Conservation (phyloP, 2,888 invertebrate species). For the Dasysyrphus tricinctus region DNA sequence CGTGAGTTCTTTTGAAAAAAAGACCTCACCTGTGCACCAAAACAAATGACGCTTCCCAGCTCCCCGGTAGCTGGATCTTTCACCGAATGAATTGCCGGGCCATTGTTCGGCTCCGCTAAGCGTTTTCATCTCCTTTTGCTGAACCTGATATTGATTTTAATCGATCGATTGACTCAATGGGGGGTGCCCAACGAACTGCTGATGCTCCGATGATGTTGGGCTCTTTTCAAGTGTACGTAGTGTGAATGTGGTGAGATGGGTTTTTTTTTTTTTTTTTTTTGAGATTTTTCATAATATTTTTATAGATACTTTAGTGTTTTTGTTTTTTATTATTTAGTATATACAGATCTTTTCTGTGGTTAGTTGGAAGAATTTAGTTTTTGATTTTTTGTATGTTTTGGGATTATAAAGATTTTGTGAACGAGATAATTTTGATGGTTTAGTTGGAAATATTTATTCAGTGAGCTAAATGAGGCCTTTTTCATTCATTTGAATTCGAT, state of each 20-base stretch:
- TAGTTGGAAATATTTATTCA: constrained; percentile 65
- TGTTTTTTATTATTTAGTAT: constrained; percentile 38
- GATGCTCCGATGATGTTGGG: background rate
- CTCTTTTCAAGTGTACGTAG: constrained; percentile 7
- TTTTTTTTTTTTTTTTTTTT: constrained; percentile 43
- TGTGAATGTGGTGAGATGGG: constrained; percentile 63
- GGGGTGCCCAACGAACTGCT: constrained; percentile 45
- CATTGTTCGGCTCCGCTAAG: constrained; percentile 48
- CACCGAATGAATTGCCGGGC: constrained; percentile 55
- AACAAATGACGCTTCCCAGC: constrained; percentile 45
- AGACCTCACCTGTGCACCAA: constrained; percentile 69
- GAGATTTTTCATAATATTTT: constrained; percentile 60
- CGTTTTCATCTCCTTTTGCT: constrained; percentile 50
- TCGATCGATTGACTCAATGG: constrained; percentile 69
- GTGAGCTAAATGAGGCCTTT: constrained; percentile 53
- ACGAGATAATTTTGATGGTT: constrained; percentile 58
- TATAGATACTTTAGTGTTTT: constrained; percentile 31
- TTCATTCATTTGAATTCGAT: constrained; percentile 59
- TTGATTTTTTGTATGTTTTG: background rate
- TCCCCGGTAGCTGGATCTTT: constrained; percentile 72
- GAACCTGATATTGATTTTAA: constrained; percentile 74
- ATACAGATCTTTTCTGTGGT: constrained; percentile 48
- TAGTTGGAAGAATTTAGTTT: constrained; percentile 37
- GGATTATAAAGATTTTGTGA: constrained; percentile 53
- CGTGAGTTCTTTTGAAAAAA: constrained; percentile 29